Conservation (phyloP, 2,888 invertebrate genomes). For the Melanostoma scalare region DNA sequence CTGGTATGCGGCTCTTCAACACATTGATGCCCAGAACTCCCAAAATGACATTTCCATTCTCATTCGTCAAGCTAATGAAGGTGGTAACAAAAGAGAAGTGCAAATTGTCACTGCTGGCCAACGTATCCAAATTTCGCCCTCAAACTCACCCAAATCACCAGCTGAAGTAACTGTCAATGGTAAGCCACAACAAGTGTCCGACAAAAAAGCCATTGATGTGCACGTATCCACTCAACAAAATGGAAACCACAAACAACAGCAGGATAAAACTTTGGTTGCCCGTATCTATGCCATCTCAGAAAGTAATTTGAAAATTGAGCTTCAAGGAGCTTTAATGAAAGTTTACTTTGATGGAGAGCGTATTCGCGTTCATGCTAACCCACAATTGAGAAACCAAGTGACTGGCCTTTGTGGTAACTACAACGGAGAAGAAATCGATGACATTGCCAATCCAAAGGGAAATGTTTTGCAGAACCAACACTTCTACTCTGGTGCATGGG, state of each 20-base stretch:
- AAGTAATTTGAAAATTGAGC: slow-evolving; percentile 84
- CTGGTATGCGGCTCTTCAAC: slow-evolving; percentile 86
- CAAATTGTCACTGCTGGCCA: slow-evolving; percentile 82
- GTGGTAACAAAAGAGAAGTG: slow-evolving; percentile 79
- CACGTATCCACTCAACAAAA: slow-evolving; percentile 78
- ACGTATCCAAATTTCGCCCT: slow-evolving; percentile 70
- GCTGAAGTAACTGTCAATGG: slow-evolving; percentile 80
- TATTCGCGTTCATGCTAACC: slow-evolving; percentile 81
- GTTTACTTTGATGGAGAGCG: slow-evolving; percentile 85
- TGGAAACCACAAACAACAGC: slow-evolving; percentile 53
- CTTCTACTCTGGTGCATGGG: slow-evolving; percentile 84
- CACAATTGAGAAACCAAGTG: slow-evolving; percentile 83
- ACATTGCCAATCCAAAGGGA: slow-evolving; percentile 85
- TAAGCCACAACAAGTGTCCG: slow-evolving; percentile 76
- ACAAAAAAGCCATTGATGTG: slow-evolving; percentile 77
- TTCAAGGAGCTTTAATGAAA: slow-evolving; percentile 83
- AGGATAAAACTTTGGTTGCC: slow-evolving; percentile 78
- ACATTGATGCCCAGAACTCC: slow-evolving; percentile 79
- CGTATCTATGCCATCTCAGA: slow-evolving; percentile 83
- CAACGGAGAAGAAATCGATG: slow-evolving; percentile 84
- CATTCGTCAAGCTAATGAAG: slow-evolving; percentile 77
- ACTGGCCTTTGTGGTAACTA: slow-evolving; percentile 87
- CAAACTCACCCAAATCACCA: slow-evolving; percentile 66
- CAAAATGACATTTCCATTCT: slow-evolving; percentile 79
- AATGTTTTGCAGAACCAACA: slow-evolving; percentile 83